Conservation (phyloP, 2,113 vertebrate species). For the Romanogobio albipinnatus region DNA sequence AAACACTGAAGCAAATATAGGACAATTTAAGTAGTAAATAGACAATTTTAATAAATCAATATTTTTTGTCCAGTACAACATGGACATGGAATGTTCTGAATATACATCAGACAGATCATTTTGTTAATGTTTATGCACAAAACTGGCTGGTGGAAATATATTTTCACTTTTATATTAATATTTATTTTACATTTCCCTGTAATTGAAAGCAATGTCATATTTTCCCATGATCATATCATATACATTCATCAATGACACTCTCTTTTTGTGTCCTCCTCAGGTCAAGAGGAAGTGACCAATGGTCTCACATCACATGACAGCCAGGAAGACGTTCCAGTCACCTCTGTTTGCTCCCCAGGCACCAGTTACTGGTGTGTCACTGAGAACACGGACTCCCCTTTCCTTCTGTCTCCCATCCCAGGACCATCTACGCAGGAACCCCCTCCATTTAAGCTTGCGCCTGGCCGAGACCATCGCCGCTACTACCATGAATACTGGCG, state of each 20-base stretch:
- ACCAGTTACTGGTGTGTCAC: conserved; percentile 81
- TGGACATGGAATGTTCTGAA: not conserved
- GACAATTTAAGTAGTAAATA: not conserved
- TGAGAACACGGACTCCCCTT: conserved; percentile 70
- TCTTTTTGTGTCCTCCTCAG: conserved; percentile 43
- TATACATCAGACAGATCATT: not conserved
- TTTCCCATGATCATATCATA: not conserved
- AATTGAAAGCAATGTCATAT: not conserved
- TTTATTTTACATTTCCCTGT: not conserved
- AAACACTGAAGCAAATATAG: no score
- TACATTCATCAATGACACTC: not conserved
- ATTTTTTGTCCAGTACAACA: not conserved
- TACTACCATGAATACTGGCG: conserved; percentile 97
- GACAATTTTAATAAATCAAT: not conserved
- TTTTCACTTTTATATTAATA: not conserved
- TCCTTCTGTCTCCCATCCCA: conserved; percentile 71
- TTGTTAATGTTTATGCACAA: not conserved
- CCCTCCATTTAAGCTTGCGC: conserved; percentile 77
- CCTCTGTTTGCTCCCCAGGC: conserved; percentile 68
- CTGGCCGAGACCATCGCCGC: conserved; percentile 87
- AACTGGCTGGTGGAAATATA: conserved; percentile 15
- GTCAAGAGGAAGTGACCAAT: conserved; percentile 68
- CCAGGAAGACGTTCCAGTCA: conserved; percentile 40
- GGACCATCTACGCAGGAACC: conserved; percentile 74
- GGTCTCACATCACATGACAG: conserved; percentile 65